phyloP scores from a whole-genome alignment of 2,888 invertebrate genomes.

The Coelinius sp. region DNA sequence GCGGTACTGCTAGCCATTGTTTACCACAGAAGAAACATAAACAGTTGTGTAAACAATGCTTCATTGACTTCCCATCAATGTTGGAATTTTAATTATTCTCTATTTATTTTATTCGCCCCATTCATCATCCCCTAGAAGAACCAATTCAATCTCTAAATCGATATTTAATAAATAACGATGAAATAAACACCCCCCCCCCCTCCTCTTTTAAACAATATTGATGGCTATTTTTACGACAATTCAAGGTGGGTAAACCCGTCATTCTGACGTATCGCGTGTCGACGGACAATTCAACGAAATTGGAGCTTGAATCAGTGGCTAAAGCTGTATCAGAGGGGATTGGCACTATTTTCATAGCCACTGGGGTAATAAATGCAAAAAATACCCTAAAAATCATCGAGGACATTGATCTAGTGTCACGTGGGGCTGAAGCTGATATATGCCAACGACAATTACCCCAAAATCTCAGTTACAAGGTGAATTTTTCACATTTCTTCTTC shows the following conservation, averaged over 20 bases:
- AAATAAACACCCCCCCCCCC: too few relatives aligned
- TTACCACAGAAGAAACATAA: too few relatives aligned
- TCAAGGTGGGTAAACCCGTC: slow-evolving; percentile 75
- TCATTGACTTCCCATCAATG: too few relatives aligned
- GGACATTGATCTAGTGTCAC: slow-evolving; percentile 73
- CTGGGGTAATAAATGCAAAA: slow-evolving; percentile 79
- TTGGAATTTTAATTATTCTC: too few relatives aligned
- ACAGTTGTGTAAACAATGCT: too few relatives aligned
- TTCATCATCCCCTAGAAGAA: too few relatives aligned
- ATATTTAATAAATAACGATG: too few relatives aligned
- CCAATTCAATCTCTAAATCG: too few relatives aligned
- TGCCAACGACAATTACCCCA: slow-evolving; percentile 72
- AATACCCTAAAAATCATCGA: slow-evolving; percentile 74
- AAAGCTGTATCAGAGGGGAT: slow-evolving; percentile 83
- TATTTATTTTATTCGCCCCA: too few relatives aligned
- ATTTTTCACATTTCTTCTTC: not conserved
- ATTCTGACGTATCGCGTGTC: slow-evolving; percentile 75
- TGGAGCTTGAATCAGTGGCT: slow-evolving; percentile 80
- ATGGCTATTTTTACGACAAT: not conserved
- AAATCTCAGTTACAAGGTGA: slow-evolving; percentile 60
- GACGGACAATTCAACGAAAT: slow-evolving; percentile 74
- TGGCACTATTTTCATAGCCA: slow-evolving; percentile 79
- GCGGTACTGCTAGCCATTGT: too few relatives aligned
- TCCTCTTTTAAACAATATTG: too few relatives aligned
- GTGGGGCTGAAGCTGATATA: slow-evolving; percentile 81